Evolutionary conservation across 2,888 invertebrate species (phyloP).

Genomic region (Plebejus anna): DNA sequence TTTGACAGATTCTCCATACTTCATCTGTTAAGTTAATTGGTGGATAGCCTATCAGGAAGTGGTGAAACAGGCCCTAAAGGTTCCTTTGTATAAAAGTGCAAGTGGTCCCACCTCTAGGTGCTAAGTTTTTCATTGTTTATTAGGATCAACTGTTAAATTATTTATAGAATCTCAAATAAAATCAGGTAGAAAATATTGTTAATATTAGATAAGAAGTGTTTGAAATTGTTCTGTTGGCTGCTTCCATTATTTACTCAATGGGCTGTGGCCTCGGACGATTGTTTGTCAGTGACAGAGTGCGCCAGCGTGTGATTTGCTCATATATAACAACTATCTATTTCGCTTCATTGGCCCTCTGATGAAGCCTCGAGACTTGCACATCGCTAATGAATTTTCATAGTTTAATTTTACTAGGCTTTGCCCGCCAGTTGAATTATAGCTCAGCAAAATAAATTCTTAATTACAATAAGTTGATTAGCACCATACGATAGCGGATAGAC

Average conservation of each 20-base stretch:
- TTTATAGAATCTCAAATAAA: background rate
- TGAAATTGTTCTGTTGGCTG: conserved; percentile 18
- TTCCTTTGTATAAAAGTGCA: no score
- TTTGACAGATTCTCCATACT: no score
- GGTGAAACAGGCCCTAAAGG: no score
- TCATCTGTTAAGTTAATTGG: no score
- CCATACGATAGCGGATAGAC: no score
- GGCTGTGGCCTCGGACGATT: conserved; percentile 33
- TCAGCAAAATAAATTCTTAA: background rate
- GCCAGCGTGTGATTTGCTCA: conserved; percentile 34
- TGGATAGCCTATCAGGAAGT: no score
- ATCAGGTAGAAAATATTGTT: conserved; percentile 14
- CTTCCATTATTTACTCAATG: conserved; percentile 31
- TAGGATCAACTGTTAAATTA: background rate
- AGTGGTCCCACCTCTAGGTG: no score
- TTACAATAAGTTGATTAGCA: no score
- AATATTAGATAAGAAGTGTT: conserved; percentile 16
- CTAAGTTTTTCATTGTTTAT: background rate
- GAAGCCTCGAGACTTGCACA: conserved; percentile 29
- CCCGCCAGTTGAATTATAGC: background rate
- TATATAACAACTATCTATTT: conserved; percentile 35
- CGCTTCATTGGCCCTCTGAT: conserved; percentile 35
- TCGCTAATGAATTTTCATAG: conserved; percentile 26
- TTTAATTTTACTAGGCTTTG: background rate
- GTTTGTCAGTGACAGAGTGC: conserved; percentile 39